Evolutionary conservation across 2,888 invertebrate species (phyloP), one percentile per base, ranked within the genome.

Genomic region (Pandemis heparana): DNA sequence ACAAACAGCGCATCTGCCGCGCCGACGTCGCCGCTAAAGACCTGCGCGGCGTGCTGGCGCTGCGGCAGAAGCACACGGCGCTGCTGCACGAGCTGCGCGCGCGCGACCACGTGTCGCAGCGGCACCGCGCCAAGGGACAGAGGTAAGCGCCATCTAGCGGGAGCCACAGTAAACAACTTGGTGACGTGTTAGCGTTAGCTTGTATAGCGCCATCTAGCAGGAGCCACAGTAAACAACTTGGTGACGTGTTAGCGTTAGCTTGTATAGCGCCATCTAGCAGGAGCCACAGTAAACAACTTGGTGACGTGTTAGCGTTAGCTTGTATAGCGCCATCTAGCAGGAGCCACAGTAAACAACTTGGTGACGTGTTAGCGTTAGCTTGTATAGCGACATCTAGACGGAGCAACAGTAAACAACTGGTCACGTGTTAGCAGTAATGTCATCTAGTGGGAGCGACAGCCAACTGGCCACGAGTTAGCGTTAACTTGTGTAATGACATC

Each of bases 1-100:
- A 99, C 86, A 99, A 98, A 86, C 98, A 99, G 87, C 95, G 98
- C 6, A 97, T 99, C 76, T 99, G 99, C 87, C 97, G 97, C 85
- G 97, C 98, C 0, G 98, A 97, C n/a, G 97, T 99, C 39, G 96
- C 97, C 0, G 98, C 99, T 0, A 99, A 99, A 89, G 99, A 99
- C 89, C 92, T 99, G 62, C 95, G 98, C 70, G 98, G 98, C 0
- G 98, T 99, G 7, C 95, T 98, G 46, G 98, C 98, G 48, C 92
- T 99, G 70, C 96, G 98, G 75, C 98, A 99, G 89, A 98, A 99
- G 84, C 99, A 99, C 89, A 98, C 99, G 82, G 98, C 97, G 0
- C 87, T 98, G 1, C 94, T 97, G 80, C 98, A 98, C 86, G 99
- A 99, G 93, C 97, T 99, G 92, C 96, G 98, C 80, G 96, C 97